These are phyloP conservation scores for Steinernema feltiae DNA, from an alignment of 1,140 invertebrate species.

Conservation along the genomic window DNA sequence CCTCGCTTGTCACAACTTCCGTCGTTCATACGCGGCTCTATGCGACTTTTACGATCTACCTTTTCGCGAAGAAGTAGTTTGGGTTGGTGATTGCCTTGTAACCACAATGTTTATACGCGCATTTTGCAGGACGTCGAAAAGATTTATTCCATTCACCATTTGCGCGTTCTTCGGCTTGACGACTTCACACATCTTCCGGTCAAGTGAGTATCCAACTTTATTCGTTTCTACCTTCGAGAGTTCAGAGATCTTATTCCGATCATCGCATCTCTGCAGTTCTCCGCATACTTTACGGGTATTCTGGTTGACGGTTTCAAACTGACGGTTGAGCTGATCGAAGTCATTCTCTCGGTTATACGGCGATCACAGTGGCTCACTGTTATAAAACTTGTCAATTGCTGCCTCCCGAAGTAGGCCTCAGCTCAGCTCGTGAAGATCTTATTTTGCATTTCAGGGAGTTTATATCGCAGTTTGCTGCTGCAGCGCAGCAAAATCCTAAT, in stretches of 20 bases:
- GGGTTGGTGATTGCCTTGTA: constrained; percentile 32
- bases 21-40: constrained; percentile 52
- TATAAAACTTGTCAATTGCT: constrained; percentile 45
- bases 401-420: constrained; percentile 43
- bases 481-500: constrained; percentile 38
- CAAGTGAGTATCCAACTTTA: constrained; percentile 36
- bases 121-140: constrained; percentile 52
- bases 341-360: constrained; percentile 46
- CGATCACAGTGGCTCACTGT: constrained; percentile 47
- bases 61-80: constrained; percentile 54
- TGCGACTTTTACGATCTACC: constrained; percentile 55
- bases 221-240: constrained; percentile 13
- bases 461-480: constrained; percentile 41
- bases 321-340: constrained; percentile 49
- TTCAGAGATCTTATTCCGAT: constrained; percentile 53
- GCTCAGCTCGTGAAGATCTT: neutral
- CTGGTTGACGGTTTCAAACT: constrained; percentile 44
- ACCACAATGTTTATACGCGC: neutral
- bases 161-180: constrained; percentile 49
- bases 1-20: constrained; percentile 53
- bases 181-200: constrained; percentile 53
- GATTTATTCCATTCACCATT: constrained; percentile 52
- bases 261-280: constrained; percentile 52
- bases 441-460: constrained; percentile 47
- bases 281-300: constrained; percentile 50